These are phyloP conservation scores for Dromas ardeola DNA, from an alignment of 2,113 vertebrate species.

Conservation along the genomic window DNA sequence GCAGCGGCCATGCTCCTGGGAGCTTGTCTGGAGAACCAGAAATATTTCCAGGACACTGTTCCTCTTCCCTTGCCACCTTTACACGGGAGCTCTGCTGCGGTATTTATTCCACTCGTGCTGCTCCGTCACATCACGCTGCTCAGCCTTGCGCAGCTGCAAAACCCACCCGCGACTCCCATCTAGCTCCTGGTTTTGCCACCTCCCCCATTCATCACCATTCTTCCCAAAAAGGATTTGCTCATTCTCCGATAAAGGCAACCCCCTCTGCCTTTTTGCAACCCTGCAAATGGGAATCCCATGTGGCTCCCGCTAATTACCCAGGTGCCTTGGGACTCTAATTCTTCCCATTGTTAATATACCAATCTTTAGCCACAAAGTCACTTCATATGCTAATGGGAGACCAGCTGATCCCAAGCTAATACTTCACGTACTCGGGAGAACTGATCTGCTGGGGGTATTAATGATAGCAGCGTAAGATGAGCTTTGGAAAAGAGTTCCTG, in stretches of 20 bases:
- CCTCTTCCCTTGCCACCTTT: not conserved
- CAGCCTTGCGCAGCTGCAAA: conserved; percentile 28
- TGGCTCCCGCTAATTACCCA: conserved; percentile 61
- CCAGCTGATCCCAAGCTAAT: conserved; percentile 57
- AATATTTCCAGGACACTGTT: not conserved
- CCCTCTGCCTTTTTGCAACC: conserved; percentile 3
- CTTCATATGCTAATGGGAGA: conserved; percentile 62
- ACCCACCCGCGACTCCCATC: not conserved
- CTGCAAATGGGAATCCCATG: conserved; percentile 51
- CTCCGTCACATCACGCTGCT: not conserved
- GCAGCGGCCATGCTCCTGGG: not conserved
- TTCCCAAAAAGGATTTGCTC: not conserved
- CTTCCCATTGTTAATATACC: conserved; percentile 48
- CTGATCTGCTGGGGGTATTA: conserved; percentile 17
- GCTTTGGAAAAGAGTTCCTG: not conserved
- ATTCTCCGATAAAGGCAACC: not conserved
- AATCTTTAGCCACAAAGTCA: conserved; percentile 62
- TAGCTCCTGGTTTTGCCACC: not conserved
- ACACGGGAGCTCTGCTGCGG: not conserved
- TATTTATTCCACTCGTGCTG: conserved; percentile 6
- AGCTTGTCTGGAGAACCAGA: not conserved
- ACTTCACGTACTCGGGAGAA: conserved; percentile 10
- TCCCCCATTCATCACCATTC: not conserved
- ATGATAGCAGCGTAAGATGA: not conserved
- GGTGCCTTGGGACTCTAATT: conserved; percentile 51